Evolutionary conservation across 2,888 invertebrate genomes (phyloP), one percentile per base, ranked within the genome.

Genomic region (Mimas tiliae): DNA sequence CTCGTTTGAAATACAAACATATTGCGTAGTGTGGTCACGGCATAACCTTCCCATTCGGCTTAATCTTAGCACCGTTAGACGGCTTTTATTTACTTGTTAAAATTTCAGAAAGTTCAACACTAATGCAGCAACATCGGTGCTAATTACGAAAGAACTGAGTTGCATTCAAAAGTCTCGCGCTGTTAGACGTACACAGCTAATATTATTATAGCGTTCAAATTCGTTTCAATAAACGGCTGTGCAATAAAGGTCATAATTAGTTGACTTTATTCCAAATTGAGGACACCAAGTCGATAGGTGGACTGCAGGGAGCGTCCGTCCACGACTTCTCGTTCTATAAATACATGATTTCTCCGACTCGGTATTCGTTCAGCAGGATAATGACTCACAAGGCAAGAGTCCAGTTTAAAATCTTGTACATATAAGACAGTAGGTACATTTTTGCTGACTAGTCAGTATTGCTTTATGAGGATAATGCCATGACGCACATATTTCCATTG

Each of bases 281-380:
- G 74, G 76, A 76, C 73, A 77, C 71, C 63, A 69, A 79, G 75
- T 72, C 72, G 74, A 79, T 80, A 79, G 79, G 74, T 80, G 75
- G 75, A 74, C 76, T 71, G 77, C 72, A 68, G 73, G 75, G 72
- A 72, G 76, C 82, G 82, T 76, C 79, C 79, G 82, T 82, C 81
- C 80, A 84, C 82, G 82, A 83, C 83, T 87, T 78, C 82, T 80
- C 75, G 81, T 58, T 87, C 92, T 92, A 92, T 88, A 91, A 92
- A 93, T 93, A 93, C 82, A 77, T 83, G 75, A 72, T 85, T 88
- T 90, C 88, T 83, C 86, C 87, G 88, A 90, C 83, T 87, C 78
- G 76, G 85, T 80, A 86, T 87, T 86, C 86, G 81, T 86, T 86
- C 83, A 83, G 85, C 87, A 90, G 90, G 87, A 90, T 90, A 90